phyloP scores from a whole-genome alignment of 2,888 invertebrate species.

The Conchocele bisecta region DNA sequence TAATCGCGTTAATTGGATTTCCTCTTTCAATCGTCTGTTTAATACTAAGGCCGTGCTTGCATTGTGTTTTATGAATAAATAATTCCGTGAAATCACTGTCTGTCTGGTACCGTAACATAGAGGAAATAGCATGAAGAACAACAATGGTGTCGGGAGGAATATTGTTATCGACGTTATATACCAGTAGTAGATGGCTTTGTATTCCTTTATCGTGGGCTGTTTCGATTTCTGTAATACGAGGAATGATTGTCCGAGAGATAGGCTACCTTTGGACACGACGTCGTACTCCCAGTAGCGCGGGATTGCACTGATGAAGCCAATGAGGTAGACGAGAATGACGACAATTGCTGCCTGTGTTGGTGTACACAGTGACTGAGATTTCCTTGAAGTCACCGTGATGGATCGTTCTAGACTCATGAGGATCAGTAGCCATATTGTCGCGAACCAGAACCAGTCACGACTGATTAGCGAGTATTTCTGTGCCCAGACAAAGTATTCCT shows the following conservation, averaged over 20 bases:
- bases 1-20: slow-evolving; percentile 73
- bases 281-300: slow-evolving; percentile 81
- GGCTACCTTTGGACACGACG: slow-evolving; percentile 44
- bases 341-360: slow-evolving; percentile 75
- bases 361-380: slow-evolving; percentile 71
- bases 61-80: slow-evolving; percentile 69
- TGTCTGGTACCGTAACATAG: slow-evolving; percentile 69
- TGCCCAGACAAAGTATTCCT: slow-evolving; percentile 65
- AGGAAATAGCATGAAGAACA: slow-evolving; percentile 69
- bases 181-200: slow-evolving; percentile 79
- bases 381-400: slow-evolving; percentile 71
- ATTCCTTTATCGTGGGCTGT: slow-evolving; percentile 72
- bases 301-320: slow-evolving; percentile 78
- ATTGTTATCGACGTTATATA: slow-evolving; percentile 77
- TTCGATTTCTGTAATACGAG: slow-evolving; percentile 68
- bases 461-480: slow-evolving; percentile 75
- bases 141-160: slow-evolving; percentile 75
- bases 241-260: slow-evolving; percentile 37
- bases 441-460: slow-evolving; percentile 79
- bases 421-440: slow-evolving; percentile 78
- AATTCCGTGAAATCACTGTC: slow-evolving; percentile 65
- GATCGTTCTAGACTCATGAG: slow-evolving; percentile 78
- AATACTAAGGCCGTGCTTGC: slow-evolving; percentile 70
- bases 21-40: slow-evolving; percentile 73
- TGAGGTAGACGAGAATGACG: slow-evolving; percentile 73